Evolutionary conservation across 1,140 invertebrate genomes (phyloP), one percentile per base, ranked within the genome.

Genomic region (Heliconius hermathena): DNA sequence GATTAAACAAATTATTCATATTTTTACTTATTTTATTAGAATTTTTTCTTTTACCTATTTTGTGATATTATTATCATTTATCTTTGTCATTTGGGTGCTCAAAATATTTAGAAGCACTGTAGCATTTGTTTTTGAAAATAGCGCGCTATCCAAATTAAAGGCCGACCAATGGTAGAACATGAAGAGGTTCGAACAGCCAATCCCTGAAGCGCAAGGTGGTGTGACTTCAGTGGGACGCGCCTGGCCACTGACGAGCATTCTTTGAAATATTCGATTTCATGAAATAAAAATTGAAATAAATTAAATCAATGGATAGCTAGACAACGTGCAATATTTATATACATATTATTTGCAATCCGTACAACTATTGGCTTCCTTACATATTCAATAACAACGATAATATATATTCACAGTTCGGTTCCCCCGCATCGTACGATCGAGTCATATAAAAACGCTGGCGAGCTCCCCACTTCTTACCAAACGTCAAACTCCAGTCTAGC

Each of bases 371-470:
- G 46, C 26, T 46, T 76, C 57, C 33, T 20, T 74, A 76, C 36
- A 78, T 76, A 82, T 74, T 70, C 75, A 85, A 83, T 78, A 81
- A 82, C 60, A 66, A 26, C 13, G 26, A 66, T 29, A 66, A 66
- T 26, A 66, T 66, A 66, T 66, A 66, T 66, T 66, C 60, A 29
- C 60, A 66, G 26, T 29, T 66, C 60, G 85, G 83, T 89, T 88
- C 88, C 90, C 89, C 92, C 90, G 91, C 89, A 93, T 94, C 93
- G 89, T 93, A 93, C 81, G 92, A 93, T 93, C 89, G 87, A 84
- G 88, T 90, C 89, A 89, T 92, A 92, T 94, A 94, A 93, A 94
- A 89, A 87, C 85, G 81, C 87, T 83, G 81, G 81, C 77, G 73
- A 81, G 77, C 92, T 90, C 93, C 91, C 93, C 91, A 89, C 93